Evolutionary conservation across 2,113 vertebrate genomes (phyloP).

Genomic region (Catharus bicknelli): DNA sequence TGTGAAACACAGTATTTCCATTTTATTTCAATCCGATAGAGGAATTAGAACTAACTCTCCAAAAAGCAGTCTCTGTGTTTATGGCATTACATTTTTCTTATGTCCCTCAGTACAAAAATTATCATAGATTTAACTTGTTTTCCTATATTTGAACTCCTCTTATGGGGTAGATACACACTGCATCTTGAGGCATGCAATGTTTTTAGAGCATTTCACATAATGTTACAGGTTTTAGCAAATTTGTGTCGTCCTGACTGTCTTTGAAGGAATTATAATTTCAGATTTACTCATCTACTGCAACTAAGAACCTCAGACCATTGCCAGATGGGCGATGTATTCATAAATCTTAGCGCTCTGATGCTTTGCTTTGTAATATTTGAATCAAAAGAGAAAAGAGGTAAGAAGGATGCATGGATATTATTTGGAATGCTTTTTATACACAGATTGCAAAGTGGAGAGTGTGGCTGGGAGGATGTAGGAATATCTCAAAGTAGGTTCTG

Average conservation of each 20-base stretch:
- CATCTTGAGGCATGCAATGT: background rate
- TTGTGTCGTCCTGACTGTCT: background rate
- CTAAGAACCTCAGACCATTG: background rate
- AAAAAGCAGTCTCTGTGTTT: background rate
- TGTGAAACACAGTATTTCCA: background rate
- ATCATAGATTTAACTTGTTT: background rate
- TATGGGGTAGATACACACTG: background rate
- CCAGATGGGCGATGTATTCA: background rate
- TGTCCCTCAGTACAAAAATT: background rate
- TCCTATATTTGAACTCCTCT: background rate
- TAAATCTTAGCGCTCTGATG: background rate
- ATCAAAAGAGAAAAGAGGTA: background rate
- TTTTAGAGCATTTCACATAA: background rate
- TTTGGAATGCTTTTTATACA: background rate
- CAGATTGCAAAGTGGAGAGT: background rate
- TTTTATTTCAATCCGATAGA: background rate
- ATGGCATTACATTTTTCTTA: background rate
- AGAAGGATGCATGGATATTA: background rate
- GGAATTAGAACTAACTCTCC: background rate
- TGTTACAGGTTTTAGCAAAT: background rate
- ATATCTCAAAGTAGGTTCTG: background rate
- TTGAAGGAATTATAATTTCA: constrained; percentile 38
- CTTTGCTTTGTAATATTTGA: background rate
- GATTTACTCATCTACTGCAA: constrained; percentile 3
- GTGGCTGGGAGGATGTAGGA: background rate